Evolutionary conservation across 2,797 vertebrate species (phyloP), one percentile per base, ranked within the genome.

Genomic region (Lagodon rhomboides): DNA sequence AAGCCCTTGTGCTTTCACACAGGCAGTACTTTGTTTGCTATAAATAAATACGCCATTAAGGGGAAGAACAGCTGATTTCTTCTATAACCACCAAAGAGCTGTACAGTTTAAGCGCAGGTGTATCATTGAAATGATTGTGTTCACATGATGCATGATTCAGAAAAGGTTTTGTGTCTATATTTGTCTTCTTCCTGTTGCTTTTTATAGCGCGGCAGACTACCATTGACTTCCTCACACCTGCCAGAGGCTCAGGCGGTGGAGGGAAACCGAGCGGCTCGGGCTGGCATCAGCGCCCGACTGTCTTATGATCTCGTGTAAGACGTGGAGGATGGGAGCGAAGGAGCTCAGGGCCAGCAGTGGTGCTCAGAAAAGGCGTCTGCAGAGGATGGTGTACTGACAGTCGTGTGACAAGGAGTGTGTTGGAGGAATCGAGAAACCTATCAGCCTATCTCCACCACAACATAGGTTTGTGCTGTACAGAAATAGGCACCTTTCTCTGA

Each of bases 281-380:
- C 27, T 41, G 53, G 58, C 63, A 70, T 59, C 46, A n/a, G n/a
- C 25, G 2, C 4, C 16, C 3, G 3, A 73, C 84, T 56, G 62
- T 84, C 76, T 69, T 64, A 75, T 73, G 76, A 68, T 66, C 59
- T 47, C 50, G 59, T 53, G 49, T 53, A 34, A 38, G 73, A 55
- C 34, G 44, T 18, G 55, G 25, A 50, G 12, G 68, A 34, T 15
- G 17, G n/a, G 8, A 34, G 50, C 38, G 7, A 50, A 17, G n/a
- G 20, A 25, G 59, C 61, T 25, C 34, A 43, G 22, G 18, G 20
- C 16, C 54, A 59, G n/a, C 12, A n/a, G 22, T 6, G 30, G 27
- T 9, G 27, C 44, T 65, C 38, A 54, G 68, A 47, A 44, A 41
- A 75, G 51, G 25, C 5, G 1, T 47, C 18, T 67, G 60, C 51